Evolutionary conservation across 2,797 vertebrate genomes (phyloP).

Genomic region (Prunella strophiata): DNA sequence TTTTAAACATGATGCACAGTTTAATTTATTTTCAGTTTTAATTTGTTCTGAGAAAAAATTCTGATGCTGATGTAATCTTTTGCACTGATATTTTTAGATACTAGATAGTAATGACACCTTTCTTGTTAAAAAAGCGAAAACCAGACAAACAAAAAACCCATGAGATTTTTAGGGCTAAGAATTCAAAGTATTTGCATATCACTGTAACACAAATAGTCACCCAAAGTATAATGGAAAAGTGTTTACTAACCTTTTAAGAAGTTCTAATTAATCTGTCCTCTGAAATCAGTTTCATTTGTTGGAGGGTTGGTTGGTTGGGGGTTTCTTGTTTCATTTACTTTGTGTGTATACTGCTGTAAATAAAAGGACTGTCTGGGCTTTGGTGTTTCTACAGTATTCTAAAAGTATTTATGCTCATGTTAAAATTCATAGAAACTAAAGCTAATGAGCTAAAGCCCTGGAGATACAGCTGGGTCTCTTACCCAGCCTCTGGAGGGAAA

Average conservation of each 20-base stretch:
- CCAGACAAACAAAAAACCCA: background rate
- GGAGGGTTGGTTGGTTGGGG: background rate
- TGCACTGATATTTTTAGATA: background rate
- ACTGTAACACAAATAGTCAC: background rate
- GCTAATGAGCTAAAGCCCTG: background rate
- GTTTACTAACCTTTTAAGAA: background rate
- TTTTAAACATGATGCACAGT: background rate
- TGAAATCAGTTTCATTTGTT: background rate
- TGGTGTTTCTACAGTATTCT: background rate
- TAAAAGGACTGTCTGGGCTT: background rate
- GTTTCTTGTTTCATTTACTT: background rate
- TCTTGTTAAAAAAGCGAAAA: background rate
- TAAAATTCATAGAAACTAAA: background rate
- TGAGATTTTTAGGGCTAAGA: background rate
- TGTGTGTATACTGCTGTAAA: background rate
- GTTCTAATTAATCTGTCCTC: background rate
- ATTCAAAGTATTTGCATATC: background rate
- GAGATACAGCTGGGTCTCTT: background rate
- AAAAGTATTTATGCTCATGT: background rate
- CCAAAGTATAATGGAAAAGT: background rate
- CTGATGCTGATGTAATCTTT: background rate
- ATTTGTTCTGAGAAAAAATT: background rate
- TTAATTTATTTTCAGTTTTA: background rate
- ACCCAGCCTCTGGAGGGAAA: background rate
- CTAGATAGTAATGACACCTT: background rate